Conservation (phyloP, 2,888 invertebrate species). For the Tigriopus californicus region DNA sequence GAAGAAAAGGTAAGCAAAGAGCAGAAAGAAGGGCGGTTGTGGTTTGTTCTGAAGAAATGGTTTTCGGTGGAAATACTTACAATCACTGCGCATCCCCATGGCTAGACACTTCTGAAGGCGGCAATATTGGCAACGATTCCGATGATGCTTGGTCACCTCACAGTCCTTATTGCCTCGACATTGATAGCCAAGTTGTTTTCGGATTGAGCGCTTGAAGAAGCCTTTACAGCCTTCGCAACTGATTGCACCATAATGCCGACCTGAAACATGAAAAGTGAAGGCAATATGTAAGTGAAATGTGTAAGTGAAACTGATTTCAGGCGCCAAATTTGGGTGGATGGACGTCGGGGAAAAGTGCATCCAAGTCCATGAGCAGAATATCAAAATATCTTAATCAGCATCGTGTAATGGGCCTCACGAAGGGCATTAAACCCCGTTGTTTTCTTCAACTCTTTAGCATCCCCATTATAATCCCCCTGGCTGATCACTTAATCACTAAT, state of each 20-base stretch:
- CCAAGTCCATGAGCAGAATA: too few species aligned
- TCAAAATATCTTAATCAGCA: too few species aligned
- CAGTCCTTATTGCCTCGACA: constrained; percentile 91
- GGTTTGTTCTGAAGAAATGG: too few species aligned
- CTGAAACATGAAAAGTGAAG: constrained; percentile 23
- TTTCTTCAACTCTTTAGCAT: too few species aligned
- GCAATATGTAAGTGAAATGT: not conserved
- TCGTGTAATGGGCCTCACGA: too few species aligned
- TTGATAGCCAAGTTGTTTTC: constrained; percentile 90
- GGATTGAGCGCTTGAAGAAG: constrained; percentile 90
- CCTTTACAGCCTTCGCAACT: constrained; percentile 95
- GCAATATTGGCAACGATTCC: constrained; percentile 95
- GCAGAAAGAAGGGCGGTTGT: too few species aligned
- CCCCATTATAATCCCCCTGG: too few species aligned
- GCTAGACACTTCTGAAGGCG: constrained; percentile 89
- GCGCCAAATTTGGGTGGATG: too few species aligned
- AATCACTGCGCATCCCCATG: constrained; percentile 97
- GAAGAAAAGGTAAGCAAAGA: too few species aligned
- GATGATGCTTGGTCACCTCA: constrained; percentile 93
- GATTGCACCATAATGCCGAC: constrained; percentile 75
- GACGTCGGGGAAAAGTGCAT: too few species aligned
- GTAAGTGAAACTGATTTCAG: not conserved
- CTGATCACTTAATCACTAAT: too few species aligned
- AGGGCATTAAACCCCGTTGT: too few species aligned
- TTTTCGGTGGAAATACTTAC: constrained; percentile 42